Percentiles rank a stretch among this genome's conserved stretches.
Evolutionary conservation across 2,888 invertebrate genomes (phyloP).

Genomic region (Blastobasis lacticolella): DNA sequence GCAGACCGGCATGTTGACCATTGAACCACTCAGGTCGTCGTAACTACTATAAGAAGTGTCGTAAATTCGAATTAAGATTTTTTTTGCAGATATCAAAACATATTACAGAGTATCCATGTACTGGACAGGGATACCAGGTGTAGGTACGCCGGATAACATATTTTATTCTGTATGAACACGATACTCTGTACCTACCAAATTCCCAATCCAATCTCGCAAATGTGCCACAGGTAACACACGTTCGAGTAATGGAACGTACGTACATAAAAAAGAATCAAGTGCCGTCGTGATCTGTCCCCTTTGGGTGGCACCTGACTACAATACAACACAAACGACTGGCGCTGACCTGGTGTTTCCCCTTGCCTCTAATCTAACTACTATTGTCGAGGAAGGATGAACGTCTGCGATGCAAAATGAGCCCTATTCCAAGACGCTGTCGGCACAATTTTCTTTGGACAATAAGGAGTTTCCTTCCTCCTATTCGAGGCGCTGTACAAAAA

Average conservation of each 20-base stretch:
- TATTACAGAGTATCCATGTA: no score
- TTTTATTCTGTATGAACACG: no score
- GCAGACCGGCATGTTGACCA: no score
- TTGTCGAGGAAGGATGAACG: slow-evolving; percentile 28
- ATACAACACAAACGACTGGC: slow-evolving; percentile 27
- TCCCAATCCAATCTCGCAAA: slow-evolving; percentile 38
- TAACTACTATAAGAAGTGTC: no score
- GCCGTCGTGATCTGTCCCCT: slow-evolving; percentile 17
- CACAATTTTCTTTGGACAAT: neutral
- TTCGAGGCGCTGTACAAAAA: slow-evolving; percentile 19
- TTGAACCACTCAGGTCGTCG: no score
- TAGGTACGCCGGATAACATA: no score
- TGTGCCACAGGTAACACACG: slow-evolving; percentile 9
- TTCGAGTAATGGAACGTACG: slow-evolving; percentile 15
- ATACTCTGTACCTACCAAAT: slow-evolving; percentile 22
- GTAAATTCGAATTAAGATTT: no score
- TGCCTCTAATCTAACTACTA: slow-evolving; percentile 40
- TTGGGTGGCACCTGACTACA: slow-evolving; percentile 23
- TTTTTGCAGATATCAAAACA: no score
- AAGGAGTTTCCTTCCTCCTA: neutral
- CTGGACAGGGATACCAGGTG: no score
- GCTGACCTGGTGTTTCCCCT: slow-evolving; percentile 40
- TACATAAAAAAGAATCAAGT: slow-evolving; percentile 23
- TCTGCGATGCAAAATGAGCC: slow-evolving; percentile 21
- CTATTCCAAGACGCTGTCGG: neutral